Evolutionary conservation across 2,888 invertebrate species (phyloP), one percentile per base, ranked within the genome.

Genomic region (Orthosia gracilis): DNA sequence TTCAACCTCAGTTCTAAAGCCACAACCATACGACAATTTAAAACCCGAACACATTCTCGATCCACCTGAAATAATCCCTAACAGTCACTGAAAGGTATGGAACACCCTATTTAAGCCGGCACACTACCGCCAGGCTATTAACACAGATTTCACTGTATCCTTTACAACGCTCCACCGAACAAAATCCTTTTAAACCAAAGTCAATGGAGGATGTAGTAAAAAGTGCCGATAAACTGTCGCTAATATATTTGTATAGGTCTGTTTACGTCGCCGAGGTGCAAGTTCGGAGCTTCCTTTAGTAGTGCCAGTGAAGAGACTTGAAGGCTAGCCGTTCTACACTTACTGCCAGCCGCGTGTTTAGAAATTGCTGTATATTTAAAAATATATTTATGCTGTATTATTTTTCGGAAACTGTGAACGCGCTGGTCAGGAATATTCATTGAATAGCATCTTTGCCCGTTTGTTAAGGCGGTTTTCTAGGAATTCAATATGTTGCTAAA

Each of bases 171-270:
- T 82, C 26, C 57, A 69, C 59, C 74, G 81, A 76, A 75, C 75
- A 84, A 26, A 54, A 79, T 75, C 78, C 76, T 78, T 78, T 77
- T 75, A 85, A 80, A 82, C 64, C 61, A 74, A 84, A 82, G 63
- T 67, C 85, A 80, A 74, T 75, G 74, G 75, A 78, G 76, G 71
- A 65, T 73, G 55, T 74, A 73, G 74, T 76, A 86, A 85, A 84
- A 84, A 78, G 78, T 58, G 54, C 15, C 74, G 77, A 82, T 85
- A 85, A 86, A 85, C 74, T 80, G 79, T 45, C 73, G 63, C 54
- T 73, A 83, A 83, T 81, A 87, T 86, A 81, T 85, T 83, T 85
- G 82, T 80, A 73, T 81, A 81, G 79, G 85, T 80, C 50, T 81
- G 85, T 86, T 83, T 86, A 83, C 83, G 69, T 76, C 62, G 73